A percentile compares a stretch with the other conserved stretches of the same genome.
Evolutionary conservation across 2,888 invertebrate genomes (phyloP).

Genomic region (Drosophila trichaetosa): DNA sequence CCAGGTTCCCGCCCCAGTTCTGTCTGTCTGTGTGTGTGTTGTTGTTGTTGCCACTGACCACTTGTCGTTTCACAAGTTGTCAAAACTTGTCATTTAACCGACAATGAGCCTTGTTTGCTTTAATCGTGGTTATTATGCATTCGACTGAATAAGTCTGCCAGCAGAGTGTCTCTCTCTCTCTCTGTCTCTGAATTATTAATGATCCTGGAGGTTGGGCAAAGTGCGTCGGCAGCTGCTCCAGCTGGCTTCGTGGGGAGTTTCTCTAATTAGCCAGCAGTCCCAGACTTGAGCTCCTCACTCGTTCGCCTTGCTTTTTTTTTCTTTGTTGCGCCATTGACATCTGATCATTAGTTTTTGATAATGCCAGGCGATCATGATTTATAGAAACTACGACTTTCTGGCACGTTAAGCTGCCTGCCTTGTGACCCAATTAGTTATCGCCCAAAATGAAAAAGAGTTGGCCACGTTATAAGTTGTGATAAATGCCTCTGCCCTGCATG

Average conservation of each 20-base stretch:
- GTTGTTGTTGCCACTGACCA: constrained; percentile 56
- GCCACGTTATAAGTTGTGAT: constrained; percentile 9
- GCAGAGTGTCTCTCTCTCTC: neutral
- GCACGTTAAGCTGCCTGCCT: constrained; percentile 33
- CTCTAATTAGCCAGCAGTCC: constrained; percentile 62
- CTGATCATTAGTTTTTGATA: constrained; percentile 50
- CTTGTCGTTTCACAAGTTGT: constrained; percentile 82
- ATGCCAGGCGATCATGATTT: constrained; percentile 71
- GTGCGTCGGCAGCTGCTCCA: constrained; percentile 71
- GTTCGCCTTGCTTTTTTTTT: neutral
- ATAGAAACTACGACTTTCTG: constrained; percentile 49
- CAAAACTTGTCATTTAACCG: constrained; percentile 84
- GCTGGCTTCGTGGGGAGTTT: constrained; percentile 53
- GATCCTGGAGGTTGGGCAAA: constrained; percentile 52
- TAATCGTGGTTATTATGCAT: constrained; percentile 83
- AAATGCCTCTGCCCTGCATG: constrained; percentile 18
- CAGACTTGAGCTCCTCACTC: neutral
- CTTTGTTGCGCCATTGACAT: constrained; percentile 8
- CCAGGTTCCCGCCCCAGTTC: constrained; percentile 16
- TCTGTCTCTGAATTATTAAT: constrained; percentile 69
- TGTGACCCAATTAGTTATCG: constrained; percentile 61
- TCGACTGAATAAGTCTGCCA: constrained; percentile 59
- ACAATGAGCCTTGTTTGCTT: constrained; percentile 84
- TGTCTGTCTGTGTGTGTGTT: neutral
- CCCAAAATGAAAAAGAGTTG: constrained; percentile 11